Conservation (phyloP, 2,113 vertebrate species). For the Oreochromis aureus region DNA sequence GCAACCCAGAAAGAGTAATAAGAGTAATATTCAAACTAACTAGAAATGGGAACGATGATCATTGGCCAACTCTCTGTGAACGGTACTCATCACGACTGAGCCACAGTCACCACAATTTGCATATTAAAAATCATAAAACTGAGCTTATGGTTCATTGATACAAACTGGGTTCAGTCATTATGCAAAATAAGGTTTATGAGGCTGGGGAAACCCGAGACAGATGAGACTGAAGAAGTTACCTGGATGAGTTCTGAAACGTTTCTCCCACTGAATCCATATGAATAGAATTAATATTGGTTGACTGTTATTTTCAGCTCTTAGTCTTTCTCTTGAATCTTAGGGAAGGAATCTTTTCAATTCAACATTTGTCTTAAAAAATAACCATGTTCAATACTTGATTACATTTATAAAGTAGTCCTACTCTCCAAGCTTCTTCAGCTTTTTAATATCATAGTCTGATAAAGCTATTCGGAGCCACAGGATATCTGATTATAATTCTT, state of each 20-base stretch:
- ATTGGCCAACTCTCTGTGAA: not conserved
- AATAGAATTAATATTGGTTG: not conserved
- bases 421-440: not conserved
- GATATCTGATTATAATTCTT: not conserved
- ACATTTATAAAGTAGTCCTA: not conserved
- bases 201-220: not conserved
- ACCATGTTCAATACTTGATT: not conserved
- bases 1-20: too few species aligned
- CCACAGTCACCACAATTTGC: fast-evolving
- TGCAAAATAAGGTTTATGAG: not conserved
- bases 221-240: not conserved
- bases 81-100: not conserved
- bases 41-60: not conserved
- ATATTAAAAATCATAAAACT: not conserved
- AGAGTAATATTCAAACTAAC: too few species aligned
- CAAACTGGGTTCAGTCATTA: fast-evolving
- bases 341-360: not conserved
- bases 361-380: not conserved
- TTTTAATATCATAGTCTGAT: not conserved
- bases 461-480: not conserved
- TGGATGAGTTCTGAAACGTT: not conserved
- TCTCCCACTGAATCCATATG: fast-evolving
- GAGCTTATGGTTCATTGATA: not conserved
- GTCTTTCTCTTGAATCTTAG: not conserved
- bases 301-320: not conserved